Base-by-base conservation (phyloP, 2,888 invertebrate genomes). In the Leistus spinibarbis region DNA sequence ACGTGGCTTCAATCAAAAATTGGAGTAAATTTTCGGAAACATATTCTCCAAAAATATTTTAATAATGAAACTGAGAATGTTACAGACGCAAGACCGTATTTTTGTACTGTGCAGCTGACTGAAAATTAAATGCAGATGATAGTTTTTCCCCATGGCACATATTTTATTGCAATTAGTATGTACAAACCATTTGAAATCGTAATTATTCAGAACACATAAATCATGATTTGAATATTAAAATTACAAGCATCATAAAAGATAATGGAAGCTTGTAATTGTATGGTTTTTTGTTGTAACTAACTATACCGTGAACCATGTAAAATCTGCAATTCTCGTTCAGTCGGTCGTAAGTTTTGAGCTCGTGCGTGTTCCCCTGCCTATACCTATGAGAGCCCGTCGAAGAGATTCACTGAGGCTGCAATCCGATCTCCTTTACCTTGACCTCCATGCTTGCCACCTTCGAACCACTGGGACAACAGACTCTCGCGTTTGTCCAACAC, bases 201-300 rank as follows among this genome's bases (percentile, higher is more conserved):
- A 54, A 71, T 71, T 71, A 71, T 64, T 64, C 54, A 22, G 22
- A 64, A 54, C 23, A n/a, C 63, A 71, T 71, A 64, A 71, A 71
- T 71, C 63, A 71, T 64, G 22, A 53, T 73, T 27, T 53, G 17
- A 24, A 73, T 73, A 73, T 73, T 67, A 53, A 67, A 72, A 72
- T 65, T 72, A 66, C 72, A 27, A 40, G 66, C 72, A 60, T 40
- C 72, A 66, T 72, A 72, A 72, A 73, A 60, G 57, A 40, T 73
- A 73, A 73, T 73, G 67, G 73, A 73, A 73, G 67, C 73, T 54
- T 60, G 54, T 73, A 72, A 72, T 72, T 72, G 72, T 72, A 65
- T 71, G 65, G 23, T 64, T 71, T 66, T 67, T 73, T 40, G 40
- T 40, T 40, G 40, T 53, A 22, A 60, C 24, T 16, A 73, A 73